Evolutionary conservation across 2,888 invertebrate species (phyloP), one percentile per base, ranked within the genome.

Genomic region (Pteria penguin): DNA sequence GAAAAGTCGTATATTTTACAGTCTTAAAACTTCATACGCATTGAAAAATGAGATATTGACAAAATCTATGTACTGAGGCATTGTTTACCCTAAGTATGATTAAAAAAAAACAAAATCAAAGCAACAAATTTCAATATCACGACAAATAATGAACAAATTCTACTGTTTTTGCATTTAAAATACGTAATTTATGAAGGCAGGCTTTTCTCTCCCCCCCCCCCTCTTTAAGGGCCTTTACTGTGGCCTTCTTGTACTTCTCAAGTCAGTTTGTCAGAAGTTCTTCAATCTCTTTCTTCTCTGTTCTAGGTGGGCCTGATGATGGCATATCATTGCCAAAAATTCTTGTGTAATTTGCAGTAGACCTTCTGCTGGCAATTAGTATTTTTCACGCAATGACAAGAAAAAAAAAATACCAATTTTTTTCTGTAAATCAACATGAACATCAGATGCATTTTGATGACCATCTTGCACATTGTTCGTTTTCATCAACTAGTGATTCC

Each of bases 341-440:
- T 70, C 70, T 61, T 45, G 60, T 5, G 63, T 22, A 32, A 32
- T 45, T 8, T 26, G 0, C 4, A 63, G 71, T n/a, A 71, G 26
- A 29, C 54, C 63, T 2, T 29, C 18, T 54, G 71, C 5, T 54
- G 71, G 71, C 1, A 71, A n/a, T n/a, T 71, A 62, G 55, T 32
- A 62, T 2, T 31, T 71, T 62, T 71, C 55, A n/a, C 63, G 18
- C 14, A 71, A 26, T 22, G 27, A 24, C 11, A 63, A 18, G 1
- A n/a, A n/a, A n/a, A 71, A 54, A 32, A 54, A 71, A 14, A 71
- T 71, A 22, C 54, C 52, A 54, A 54, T 2, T 27, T 61, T 62
- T 63, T 26, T 71, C 24, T 71, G 22, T 24, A 71, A 62, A 71
- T 63, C 61, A 45, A 70, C 22, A 60, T 69, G 33, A 55, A 24